Percentiles rank a stretch among this genome's conserved stretches.
These are phyloP conservation scores for Cirrhinus molitorella DNA, from an alignment of 2,797 vertebrate genomes.

Conservation along the genomic window DNA sequence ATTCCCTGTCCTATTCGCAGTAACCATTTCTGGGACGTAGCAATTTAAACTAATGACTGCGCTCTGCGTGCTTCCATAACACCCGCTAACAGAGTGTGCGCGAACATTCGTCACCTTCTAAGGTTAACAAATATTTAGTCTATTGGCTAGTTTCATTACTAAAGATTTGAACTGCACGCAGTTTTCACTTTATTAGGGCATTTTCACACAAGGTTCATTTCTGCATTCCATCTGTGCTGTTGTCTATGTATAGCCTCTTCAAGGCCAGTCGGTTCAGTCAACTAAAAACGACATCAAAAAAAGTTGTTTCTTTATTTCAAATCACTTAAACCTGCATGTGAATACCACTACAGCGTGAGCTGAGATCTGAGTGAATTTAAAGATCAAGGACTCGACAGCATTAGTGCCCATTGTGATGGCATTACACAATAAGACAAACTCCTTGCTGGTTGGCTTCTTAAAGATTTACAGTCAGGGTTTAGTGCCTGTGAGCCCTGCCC, in stretches of 20 bases:
- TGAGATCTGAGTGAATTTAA: constrained; percentile 13
- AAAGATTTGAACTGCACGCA: background rate
- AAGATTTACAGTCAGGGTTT: constrained; percentile 58
- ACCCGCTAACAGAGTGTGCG: constrained; percentile 48
- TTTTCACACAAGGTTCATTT: background rate
- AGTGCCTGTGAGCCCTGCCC: constrained; percentile 54
- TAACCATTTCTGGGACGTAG: constrained; percentile 64
- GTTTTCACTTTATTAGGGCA: background rate
- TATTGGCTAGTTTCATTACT: background rate
- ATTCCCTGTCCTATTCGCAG: constrained; percentile 45
- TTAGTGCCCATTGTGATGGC: constrained; percentile 46
- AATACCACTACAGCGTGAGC: background rate
- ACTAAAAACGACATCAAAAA: background rate
- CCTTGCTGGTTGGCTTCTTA: constrained; percentile 56
- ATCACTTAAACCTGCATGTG: background rate
- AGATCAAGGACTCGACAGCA: constrained; percentile 9
- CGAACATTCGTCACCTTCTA: constrained; percentile 29
- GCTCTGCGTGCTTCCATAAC: constrained; percentile 59
- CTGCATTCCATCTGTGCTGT: background rate
- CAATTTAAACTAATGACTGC: constrained; percentile 70
- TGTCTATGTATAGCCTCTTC: background rate
- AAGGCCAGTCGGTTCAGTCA: background rate
- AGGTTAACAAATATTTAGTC: constrained; percentile 33
- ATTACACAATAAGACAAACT: constrained; percentile 51
- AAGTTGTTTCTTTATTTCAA: background rate